A percentile compares a stretch with the other conserved stretches of the same genome.
Conservation (phyloP, 2,797 vertebrate genomes). For the Gadopsis marmoratus region DNA sequence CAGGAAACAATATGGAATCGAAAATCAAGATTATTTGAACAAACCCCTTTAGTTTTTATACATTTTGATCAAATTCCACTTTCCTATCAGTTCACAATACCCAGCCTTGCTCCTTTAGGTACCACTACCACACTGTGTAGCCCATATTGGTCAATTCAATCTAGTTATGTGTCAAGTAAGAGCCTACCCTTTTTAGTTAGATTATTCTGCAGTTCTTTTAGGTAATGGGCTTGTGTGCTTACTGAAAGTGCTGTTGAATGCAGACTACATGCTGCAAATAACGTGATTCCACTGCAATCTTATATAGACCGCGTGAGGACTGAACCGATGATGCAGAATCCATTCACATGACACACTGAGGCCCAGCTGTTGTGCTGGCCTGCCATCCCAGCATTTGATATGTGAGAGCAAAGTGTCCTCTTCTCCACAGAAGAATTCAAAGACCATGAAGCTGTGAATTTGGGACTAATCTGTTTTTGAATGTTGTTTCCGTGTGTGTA, state of each 20-base stretch:
- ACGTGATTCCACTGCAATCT: background rate
- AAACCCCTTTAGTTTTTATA: background rate
- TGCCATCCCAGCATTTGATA: constrained; percentile 35
- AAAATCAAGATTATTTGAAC: background rate
- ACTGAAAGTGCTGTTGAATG: too few relatives aligned
- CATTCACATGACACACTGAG: constrained; percentile 21
- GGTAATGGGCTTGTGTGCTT: background rate
- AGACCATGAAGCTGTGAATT: constrained; percentile 61
- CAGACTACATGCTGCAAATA: background rate
- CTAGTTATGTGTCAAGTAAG: too few relatives aligned
- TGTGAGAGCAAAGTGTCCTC: constrained; percentile 52
- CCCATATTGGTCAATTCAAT: too few relatives aligned
- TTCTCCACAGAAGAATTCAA: constrained; percentile 25
- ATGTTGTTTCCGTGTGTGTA: constrained; percentile 25
- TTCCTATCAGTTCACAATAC: too few relatives aligned
- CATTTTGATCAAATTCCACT: background rate
- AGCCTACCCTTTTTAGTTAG: too few relatives aligned
- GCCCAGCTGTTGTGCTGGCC: constrained; percentile 62
- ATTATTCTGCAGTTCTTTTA: background rate
- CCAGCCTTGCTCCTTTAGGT: too few relatives aligned
- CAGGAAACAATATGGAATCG: too few relatives aligned
- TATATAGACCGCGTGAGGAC: background rate
- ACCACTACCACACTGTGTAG: too few relatives aligned
- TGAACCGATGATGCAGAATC: constrained; percentile 17
- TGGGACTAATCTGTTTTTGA: constrained; percentile 38